Conservation (phyloP, 2,797 vertebrate genomes). For the Craterocephalus amniculus region DNA sequence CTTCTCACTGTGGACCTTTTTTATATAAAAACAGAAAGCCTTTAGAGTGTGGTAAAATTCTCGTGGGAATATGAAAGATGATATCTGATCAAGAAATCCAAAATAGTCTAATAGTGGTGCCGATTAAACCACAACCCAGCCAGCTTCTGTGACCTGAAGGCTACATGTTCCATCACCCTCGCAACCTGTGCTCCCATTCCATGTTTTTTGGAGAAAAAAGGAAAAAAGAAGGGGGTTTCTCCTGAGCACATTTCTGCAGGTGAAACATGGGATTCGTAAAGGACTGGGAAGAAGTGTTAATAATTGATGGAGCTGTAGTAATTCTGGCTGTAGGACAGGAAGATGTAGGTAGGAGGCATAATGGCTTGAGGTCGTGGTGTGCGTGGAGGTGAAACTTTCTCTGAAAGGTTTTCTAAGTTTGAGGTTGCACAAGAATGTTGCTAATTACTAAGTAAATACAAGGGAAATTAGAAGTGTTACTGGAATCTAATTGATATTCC, state of each 20-base stretch:
- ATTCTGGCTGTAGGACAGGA: slow-evolving; percentile 39
- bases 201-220: slow-evolving; percentile 7
- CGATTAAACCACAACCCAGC: slow-evolving; percentile 3
- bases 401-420: slow-evolving; percentile 65
- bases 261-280: slow-evolving; percentile 73
- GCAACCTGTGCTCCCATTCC: slow-evolving; percentile 21
- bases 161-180: slow-evolving; percentile 18
- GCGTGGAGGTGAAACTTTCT: slow-evolving; percentile 29
- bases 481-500: slow-evolving; percentile 76
- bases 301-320: slow-evolving; percentile 77
- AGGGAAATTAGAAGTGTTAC: slow-evolving; percentile 72
- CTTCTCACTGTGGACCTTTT: slow-evolving; percentile 1
- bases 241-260: slow-evolving; percentile 57
- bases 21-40: slow-evolving; percentile 20
- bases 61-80: slow-evolving; percentile 27
- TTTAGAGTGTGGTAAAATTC: neutral
- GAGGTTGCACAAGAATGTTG: slow-evolving; percentile 66
- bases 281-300: slow-evolving; percentile 77
- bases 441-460: slow-evolving; percentile 75
- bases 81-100: slow-evolving; percentile 8
- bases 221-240: slow-evolving; percentile 33
- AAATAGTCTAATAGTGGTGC: slow-evolving; percentile 12
- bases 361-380: neutral
- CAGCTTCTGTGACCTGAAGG: slow-evolving; percentile 7
- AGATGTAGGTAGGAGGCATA: slow-evolving; percentile 19